phyloP scores from a whole-genome alignment of 2,113 vertebrate species.

The Prionailurus viverrinus region DNA sequence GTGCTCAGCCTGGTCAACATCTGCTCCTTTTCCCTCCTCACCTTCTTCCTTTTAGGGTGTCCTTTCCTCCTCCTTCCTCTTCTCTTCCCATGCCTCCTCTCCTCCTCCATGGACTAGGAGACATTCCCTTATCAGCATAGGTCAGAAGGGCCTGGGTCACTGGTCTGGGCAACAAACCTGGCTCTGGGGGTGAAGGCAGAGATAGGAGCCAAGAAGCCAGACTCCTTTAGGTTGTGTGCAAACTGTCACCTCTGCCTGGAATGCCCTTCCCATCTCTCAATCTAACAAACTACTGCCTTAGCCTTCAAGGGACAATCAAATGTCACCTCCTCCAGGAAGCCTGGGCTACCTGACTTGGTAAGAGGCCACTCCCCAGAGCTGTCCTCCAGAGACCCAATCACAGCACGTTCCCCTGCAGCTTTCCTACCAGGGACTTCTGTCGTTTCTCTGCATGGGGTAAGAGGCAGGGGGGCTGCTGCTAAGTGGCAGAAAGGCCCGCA shows the following conservation, averaged over 20 bases:
- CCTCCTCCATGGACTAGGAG: background rate
- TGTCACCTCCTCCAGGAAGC: background rate
- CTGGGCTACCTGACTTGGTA: background rate
- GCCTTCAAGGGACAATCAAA: background rate
- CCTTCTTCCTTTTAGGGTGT: background rate
- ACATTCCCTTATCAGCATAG: background rate
- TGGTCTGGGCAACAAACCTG: background rate
- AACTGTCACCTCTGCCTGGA: background rate
- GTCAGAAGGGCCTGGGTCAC: constrained; percentile 10
- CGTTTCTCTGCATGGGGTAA: background rate
- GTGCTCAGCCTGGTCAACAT: too few relatives aligned
- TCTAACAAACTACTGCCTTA: background rate
- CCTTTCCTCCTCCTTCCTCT: background rate
- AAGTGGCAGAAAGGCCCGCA: background rate
- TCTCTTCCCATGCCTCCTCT: background rate
- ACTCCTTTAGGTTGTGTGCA: background rate
- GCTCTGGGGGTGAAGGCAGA: constrained; percentile 49
- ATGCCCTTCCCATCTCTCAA: background rate
- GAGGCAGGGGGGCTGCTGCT: background rate
- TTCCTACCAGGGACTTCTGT: background rate
- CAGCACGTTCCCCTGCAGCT: background rate
- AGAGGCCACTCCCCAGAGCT: background rate
- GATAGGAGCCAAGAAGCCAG: background rate
- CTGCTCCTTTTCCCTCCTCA: background rate
- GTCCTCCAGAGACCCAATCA: background rate